phyloP scores from a whole-genome alignment of 2,888 invertebrate genomes.

The Thymelicus lineola region DNA sequence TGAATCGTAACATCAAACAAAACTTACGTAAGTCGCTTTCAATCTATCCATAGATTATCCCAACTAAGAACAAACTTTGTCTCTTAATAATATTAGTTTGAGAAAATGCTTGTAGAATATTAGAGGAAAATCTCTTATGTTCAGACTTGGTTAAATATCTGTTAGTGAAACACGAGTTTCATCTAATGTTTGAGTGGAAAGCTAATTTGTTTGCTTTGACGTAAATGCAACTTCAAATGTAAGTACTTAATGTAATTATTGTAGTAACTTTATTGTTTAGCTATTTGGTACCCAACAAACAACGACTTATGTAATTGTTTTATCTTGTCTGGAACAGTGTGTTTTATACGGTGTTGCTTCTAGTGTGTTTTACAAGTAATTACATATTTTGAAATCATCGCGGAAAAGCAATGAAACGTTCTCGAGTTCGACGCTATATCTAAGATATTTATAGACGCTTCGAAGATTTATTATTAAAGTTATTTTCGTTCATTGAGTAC shows the following conservation, averaged over 20 bases:
- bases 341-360: background rate
- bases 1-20: slow-evolving; percentile 13
- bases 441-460: slow-evolving; percentile 31
- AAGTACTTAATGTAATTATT: no score
- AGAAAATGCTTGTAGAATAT: slow-evolving; percentile 13
- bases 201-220: background rate
- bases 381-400: slow-evolving; percentile 1
- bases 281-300: no score
- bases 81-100: slow-evolving; percentile 24
- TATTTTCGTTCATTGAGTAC: slow-evolving; percentile 31
- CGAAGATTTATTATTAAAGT: slow-evolving; percentile 29
- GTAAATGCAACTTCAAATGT: background rate
- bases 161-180: background rate
- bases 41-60: slow-evolving; percentile 21
- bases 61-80: slow-evolving; percentile 31
- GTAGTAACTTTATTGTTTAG: no score
- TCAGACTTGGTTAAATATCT: background rate
- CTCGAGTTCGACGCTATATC: slow-evolving; percentile 1
- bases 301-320: no score
- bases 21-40: slow-evolving; percentile 26
- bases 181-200: background rate
- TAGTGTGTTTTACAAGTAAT: background rate
- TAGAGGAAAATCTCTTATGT: slow-evolving; percentile 6
- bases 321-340: background rate
- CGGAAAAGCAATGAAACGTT: slow-evolving; percentile 6